Conservation (phyloP, 2,113 vertebrate genomes). For the Nyctibius bracteatus region DNA sequence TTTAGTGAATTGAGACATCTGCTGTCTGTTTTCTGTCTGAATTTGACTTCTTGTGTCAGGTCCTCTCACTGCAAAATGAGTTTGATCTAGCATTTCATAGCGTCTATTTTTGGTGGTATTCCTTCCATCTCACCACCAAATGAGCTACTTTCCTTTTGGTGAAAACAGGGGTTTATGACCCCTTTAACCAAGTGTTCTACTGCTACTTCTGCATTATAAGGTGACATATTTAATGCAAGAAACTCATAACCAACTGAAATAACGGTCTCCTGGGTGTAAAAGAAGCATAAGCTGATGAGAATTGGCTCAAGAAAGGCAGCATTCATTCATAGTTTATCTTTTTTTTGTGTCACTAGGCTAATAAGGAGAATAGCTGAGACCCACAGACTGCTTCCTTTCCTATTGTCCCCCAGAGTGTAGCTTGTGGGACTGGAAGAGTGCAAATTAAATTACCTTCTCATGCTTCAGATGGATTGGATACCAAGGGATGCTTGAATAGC, state of each 20-base stretch:
- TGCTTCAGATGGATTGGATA: conserved; percentile 32
- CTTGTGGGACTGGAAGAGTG: conserved; percentile 4
- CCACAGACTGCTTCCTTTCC: neutral
- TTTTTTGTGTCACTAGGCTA: neutral
- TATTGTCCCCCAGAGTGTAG: neutral
- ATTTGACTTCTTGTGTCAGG: neutral
- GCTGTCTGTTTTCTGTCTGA: neutral
- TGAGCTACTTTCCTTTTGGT: neutral
- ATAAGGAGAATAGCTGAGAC: neutral
- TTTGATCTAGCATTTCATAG: neutral
- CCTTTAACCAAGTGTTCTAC: neutral
- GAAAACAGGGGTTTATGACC: neutral
- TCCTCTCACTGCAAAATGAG: neutral
- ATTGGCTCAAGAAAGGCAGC: neutral
- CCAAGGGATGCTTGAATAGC: conserved; percentile 25
- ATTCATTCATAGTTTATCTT: neutral
- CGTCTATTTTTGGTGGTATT: neutral
- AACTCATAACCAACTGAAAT: neutral
- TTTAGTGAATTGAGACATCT: neutral
- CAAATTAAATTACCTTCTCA: conserved; percentile 55
- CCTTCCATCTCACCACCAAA: neutral
- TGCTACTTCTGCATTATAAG: neutral
- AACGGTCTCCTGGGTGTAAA: neutral
- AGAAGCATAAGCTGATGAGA: neutral
- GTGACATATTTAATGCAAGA: neutral